phyloP scores from a whole-genome alignment of 2,113 vertebrate genomes.

The Electrona antarctica region DNA sequence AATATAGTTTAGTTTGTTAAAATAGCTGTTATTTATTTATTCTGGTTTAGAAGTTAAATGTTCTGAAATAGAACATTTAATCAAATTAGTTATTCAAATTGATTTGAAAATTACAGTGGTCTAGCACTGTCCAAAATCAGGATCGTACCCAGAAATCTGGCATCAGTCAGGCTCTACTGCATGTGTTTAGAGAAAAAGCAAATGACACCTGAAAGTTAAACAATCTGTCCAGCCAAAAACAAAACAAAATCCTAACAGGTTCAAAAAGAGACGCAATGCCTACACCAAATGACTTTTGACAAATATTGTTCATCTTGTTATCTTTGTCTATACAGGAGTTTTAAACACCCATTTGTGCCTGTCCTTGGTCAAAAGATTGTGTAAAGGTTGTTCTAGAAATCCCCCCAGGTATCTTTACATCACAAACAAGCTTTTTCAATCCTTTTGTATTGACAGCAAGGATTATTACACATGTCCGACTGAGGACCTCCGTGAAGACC shows the following conservation, averaged over 20 bases:
- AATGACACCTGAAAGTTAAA: constrained; percentile 84
- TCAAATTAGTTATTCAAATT: too few relatives aligned
- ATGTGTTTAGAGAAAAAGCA: constrained; percentile 87
- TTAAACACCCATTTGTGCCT: constrained; percentile 65
- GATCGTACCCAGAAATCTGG: too few relatives aligned
- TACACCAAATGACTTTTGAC: constrained; percentile 82
- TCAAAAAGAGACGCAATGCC: constrained; percentile 82
- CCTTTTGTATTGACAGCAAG: constrained; percentile 78
- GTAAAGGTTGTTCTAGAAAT: constrained; percentile 80
- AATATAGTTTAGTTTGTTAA: too few relatives aligned
- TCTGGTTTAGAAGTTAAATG: too few relatives aligned
- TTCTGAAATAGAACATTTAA: too few relatives aligned
- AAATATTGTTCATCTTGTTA: constrained; percentile 79
- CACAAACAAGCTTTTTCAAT: constrained; percentile 85
- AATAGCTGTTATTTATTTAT: too few relatives aligned
- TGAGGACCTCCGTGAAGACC: constrained; percentile 87
- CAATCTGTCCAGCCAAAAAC: constrained; percentile 85
- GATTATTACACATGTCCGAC: constrained; percentile 85
- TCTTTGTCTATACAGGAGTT: constrained; percentile 66
- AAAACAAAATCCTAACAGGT: constrained; percentile 82
- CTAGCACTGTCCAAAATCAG: too few relatives aligned
- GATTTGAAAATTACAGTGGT: too few relatives aligned
- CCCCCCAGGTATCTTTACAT: constrained; percentile 70
- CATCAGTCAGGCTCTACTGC: too few relatives aligned
- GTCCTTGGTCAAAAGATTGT: constrained; percentile 74